A percentile compares a stretch with the other conserved stretches of the same genome.
Conservation (phyloP, 1,140 invertebrate species). For the Sitodiplosis mosellana region DNA sequence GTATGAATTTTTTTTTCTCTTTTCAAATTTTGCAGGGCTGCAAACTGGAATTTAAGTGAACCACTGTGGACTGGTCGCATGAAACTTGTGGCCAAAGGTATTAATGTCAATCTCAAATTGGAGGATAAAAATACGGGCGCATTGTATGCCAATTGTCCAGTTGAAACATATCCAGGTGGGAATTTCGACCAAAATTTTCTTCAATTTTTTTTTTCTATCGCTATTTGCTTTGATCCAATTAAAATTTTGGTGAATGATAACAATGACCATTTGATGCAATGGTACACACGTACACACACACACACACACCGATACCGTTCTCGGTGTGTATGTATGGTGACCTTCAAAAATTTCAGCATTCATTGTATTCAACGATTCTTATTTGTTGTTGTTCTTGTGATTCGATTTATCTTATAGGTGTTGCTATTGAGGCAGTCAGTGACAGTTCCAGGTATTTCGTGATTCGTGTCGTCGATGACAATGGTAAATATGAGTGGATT, state of each 20-base stretch:
- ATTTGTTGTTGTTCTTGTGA: no score
- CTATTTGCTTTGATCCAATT: no score
- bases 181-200: no score
- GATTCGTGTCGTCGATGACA: slow-evolving; percentile 84
- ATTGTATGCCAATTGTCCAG: slow-evolving; percentile 95
- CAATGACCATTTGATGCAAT: no score
- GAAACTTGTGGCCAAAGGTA: slow-evolving; percentile 74
- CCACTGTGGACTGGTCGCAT: slow-evolving; percentile 95
- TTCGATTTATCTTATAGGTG: slow-evolving; percentile 26
- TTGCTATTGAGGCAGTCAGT: slow-evolving; percentile 85
- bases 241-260: no score
- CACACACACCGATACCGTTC: no score
- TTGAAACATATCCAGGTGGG: slow-evolving; percentile 75
- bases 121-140: slow-evolving; percentile 91
- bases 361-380: no score
- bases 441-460: slow-evolving; percentile 99
- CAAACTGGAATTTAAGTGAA: slow-evolving; percentile 91
- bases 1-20: slow-evolving; percentile 8
- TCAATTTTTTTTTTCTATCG: no score
- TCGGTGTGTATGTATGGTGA: no score
- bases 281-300: no score
- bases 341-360: no score
- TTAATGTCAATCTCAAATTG: slow-evolving; percentile 72
- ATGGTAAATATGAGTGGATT: slow-evolving; percentile 40
- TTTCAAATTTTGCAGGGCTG: slow-evolving; percentile 65